These are phyloP conservation scores for Zosterops japonicus DNA, from an alignment of 2,113 vertebrate species.

Conservation along the genomic window DNA sequence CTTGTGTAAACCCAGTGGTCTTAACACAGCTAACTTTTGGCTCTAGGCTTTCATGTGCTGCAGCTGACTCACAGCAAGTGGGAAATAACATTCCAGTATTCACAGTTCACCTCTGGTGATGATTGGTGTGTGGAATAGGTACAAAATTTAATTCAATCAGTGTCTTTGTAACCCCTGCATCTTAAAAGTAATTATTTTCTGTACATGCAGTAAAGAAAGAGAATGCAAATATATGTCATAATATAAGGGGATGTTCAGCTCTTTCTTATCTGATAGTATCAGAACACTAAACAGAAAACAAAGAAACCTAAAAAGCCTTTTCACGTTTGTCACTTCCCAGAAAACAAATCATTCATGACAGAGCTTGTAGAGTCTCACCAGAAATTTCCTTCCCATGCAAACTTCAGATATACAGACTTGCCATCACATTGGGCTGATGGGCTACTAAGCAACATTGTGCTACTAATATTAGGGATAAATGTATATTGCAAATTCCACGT, in stretches of 20 bases:
- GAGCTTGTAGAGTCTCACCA: neutral
- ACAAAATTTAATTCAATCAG: conserved; percentile 10
- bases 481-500: neutral
- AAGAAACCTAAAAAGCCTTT: neutral
- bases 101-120: conserved; percentile 30
- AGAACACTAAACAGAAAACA: neutral
- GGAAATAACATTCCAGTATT: conserved; percentile 49
- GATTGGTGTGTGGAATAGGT: conserved; percentile 36
- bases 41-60: conserved; percentile 28
- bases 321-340: neutral
- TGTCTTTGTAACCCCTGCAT: neutral
- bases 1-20: conserved; percentile 55
- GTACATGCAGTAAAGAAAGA: neutral
- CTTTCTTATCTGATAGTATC: neutral
- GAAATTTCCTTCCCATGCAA: neutral
- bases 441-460: neutral
- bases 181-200: neutral
- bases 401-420: neutral
- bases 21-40: conserved; percentile 43
- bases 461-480: neutral
- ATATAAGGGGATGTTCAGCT: neutral
- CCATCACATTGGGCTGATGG: neutral
- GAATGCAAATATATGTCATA: neutral
- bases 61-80: conserved; percentile 46
- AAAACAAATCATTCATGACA: neutral